Base-by-base conservation (phyloP, 2,113 vertebrate genomes). In the Oxyruncus cristatus region DNA sequence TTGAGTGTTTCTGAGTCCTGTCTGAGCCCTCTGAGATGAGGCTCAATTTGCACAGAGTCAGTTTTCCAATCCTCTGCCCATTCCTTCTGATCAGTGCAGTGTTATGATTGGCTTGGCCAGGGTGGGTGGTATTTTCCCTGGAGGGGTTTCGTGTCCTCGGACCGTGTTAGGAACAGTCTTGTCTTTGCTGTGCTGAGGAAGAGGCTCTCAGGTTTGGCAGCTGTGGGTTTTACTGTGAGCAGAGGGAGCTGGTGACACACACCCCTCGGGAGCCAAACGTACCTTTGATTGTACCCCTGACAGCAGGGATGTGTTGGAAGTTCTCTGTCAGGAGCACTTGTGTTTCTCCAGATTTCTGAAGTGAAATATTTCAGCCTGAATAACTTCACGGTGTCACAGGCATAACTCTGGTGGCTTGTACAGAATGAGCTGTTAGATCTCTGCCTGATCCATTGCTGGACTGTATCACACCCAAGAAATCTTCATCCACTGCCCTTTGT, bases 41-140 rank as follows among this genome's bases (percentile, higher is more conserved):
- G 28, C 58, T 92, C 46, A 44, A 3, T 26, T 17, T 42, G 50
- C 22, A 32, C 39, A 63, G 58, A 49, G 44, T n/a, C n/a, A 19
- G 9, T 52, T 85, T 75, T 77, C 41, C 49, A 19, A 0, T 47
- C 12, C 59, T 58, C 49, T 89, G 61, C 35, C 39, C 12, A 0
- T 47, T 22, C 24, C 13, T 30, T 47, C 39, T 39, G 22, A 0
- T 4, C 1, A 1, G 32, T 42, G 61, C 73, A 78, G 0, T 15
- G 12, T 35, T 32, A 5, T 4, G 32, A 11, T 14, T 61, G 18
- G 11, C 66, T 82, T 49, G 44, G 53, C 53, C 32, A 39, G 61
- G 39, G 20, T 22, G 16, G 59, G 7, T 61, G 47, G 2, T 53
- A 0, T 7, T 73, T 82, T 33, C 33, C 63, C n/a, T 67, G 26